These are phyloP conservation scores for Drosophila persimilis DNA, from an alignment of 1,140 invertebrate species.

Conservation along the genomic window DNA sequence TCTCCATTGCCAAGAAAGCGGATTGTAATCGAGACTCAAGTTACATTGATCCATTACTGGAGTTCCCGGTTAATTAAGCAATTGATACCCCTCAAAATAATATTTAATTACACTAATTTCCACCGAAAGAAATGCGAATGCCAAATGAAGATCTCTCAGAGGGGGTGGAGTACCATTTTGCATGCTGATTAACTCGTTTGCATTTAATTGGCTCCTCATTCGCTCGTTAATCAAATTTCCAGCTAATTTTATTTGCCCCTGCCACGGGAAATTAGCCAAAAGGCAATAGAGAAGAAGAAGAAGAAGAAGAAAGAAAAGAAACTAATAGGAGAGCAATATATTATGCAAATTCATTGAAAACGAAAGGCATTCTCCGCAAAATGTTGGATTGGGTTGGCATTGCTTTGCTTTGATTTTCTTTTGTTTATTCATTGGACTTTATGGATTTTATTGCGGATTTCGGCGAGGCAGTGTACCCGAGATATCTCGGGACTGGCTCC, in stretches of 20 bases:
- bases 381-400: constrained; percentile 11
- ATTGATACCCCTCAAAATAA: too few species aligned
- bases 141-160: too few species aligned
- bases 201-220: constrained; percentile 35
- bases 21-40: too few species aligned
- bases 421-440: constrained; percentile 60
- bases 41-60: too few species aligned
- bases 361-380: constrained; percentile 61
- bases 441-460: constrained; percentile 3
- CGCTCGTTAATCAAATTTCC: constrained; percentile 25
- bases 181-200: constrained; percentile 10
- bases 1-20: too few species aligned
- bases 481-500: too few species aligned
- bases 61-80: too few species aligned
- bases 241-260: constrained; percentile 47
- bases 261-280: constrained; percentile 40
- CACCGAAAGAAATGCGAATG: too few species aligned
- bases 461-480: background rate
- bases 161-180: background rate
- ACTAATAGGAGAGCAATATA: constrained; percentile 23
- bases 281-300: background rate
- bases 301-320: background rate
- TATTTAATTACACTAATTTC: too few species aligned
- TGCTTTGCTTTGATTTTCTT: constrained; percentile 41
- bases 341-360: constrained; percentile 76